Percentiles rank a stretch among this genome's conserved stretches.
These are phyloP conservation scores for Adineta ricciae DNA, from an alignment of 2,888 invertebrate genomes.

Conservation along the genomic window DNA sequence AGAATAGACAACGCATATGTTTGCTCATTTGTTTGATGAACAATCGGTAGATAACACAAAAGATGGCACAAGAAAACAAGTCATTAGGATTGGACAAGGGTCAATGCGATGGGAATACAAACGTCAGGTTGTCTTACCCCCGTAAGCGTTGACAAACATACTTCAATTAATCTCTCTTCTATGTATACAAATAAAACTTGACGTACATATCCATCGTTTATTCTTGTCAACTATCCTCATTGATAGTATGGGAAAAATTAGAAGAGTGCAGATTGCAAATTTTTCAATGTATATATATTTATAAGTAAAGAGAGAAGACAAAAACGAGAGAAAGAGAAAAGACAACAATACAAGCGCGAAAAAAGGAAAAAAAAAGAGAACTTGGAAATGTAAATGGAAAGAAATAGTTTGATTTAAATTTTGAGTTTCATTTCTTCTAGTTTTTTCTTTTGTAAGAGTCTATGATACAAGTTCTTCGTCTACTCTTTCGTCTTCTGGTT, in stretches of 20 bases:
- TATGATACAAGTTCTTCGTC: slow-evolving; percentile 11
- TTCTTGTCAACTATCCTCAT: not conserved
- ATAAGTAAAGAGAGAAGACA: not conserved
- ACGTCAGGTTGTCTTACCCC: slow-evolving; percentile 15
- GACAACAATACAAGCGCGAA: slow-evolving; percentile 5
- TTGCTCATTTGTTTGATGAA: slow-evolving; percentile 15
- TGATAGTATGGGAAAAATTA: not conserved
- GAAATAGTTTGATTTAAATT: not conserved
- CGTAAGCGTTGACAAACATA: slow-evolving; percentile 15
- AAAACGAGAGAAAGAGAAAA: not conserved
- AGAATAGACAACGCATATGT: not conserved
- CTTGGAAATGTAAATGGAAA: slow-evolving; percentile 13
- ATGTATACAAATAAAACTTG: slow-evolving; percentile 15
- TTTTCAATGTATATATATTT: not conserved
- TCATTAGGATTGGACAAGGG: slow-evolving; percentile 12
- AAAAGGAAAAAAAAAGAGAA: not conserved
- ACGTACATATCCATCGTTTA: not conserved
- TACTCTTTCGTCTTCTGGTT: not conserved
- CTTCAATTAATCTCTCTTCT: slow-evolving; percentile 13
- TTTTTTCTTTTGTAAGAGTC: not conserved
- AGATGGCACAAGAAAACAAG: slow-evolving; percentile 9
- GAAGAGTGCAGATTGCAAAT: slow-evolving; percentile 1
- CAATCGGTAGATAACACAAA: slow-evolving; percentile 9
- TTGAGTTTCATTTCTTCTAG: not conserved
- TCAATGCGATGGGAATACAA: slow-evolving; percentile 13